These are phyloP conservation scores for Hypena proboscidalis DNA, from an alignment of 2,888 invertebrate species.

Conservation along the genomic window DNA sequence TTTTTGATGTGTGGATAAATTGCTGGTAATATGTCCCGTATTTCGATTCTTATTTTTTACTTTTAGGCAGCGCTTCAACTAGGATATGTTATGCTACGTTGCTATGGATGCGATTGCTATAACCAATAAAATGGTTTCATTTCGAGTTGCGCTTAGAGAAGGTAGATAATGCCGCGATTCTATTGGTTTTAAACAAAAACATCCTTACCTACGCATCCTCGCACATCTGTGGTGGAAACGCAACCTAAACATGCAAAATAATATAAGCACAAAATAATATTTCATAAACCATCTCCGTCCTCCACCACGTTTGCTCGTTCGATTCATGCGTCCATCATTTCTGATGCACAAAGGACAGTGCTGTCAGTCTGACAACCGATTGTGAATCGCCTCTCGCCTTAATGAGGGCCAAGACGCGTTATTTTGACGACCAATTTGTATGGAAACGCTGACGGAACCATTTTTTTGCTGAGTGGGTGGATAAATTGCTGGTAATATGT, in stretches of 20 bases:
- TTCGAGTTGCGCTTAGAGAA: no score
- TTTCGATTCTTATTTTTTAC: no score
- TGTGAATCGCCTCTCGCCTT: slow-evolving; percentile 44
- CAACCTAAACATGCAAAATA: no score
- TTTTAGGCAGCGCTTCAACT: no score
- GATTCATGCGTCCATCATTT: slow-evolving; percentile 69
- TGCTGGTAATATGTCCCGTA: slow-evolving; percentile 22
- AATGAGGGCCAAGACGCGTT: slow-evolving; percentile 49
- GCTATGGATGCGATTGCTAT: no score
- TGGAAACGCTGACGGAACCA: slow-evolving; percentile 29
- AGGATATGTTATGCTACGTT: no score
- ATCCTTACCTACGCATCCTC: no score
- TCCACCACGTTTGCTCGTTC: slow-evolving; percentile 17
- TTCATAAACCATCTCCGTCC: slow-evolving; percentile 4
- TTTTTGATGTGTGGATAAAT: slow-evolving; percentile 32
- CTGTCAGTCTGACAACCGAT: slow-evolving; percentile 44
- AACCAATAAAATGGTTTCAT: no score
- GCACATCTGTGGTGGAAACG: no score
- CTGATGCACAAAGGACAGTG: slow-evolving; percentile 46
- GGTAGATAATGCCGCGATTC: no score
- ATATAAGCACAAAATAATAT: slow-evolving; percentile 5
- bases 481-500: slow-evolving; percentile 33
- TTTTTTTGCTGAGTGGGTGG: slow-evolving; percentile 20
- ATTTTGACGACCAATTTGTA: slow-evolving; percentile 49
- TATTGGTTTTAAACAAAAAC: no score